phyloP scores from a whole-genome alignment of 53 echinoderm and acorn worm genomes.

The Mesocentrotus franciscanus region DNA sequence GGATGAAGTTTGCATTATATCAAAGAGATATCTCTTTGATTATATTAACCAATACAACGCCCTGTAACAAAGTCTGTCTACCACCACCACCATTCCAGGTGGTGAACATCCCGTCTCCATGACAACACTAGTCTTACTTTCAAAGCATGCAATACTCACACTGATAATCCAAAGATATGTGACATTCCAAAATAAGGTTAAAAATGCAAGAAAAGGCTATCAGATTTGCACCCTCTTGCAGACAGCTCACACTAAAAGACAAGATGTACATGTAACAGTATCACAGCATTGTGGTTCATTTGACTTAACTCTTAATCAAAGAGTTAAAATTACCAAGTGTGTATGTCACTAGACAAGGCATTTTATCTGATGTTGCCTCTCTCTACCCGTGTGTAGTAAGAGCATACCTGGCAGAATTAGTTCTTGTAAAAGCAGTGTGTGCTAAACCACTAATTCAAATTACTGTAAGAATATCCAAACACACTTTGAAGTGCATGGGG shows the following conservation, averaged over 20 bases:
- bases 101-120: not conserved
- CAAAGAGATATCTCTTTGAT: too few relatives aligned
- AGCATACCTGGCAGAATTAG: too few relatives aligned
- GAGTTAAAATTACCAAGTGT: too few relatives aligned
- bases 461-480: too few relatives aligned
- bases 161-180: not conserved
- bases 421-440: too few relatives aligned
- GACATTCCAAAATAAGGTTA: not conserved
- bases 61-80: not conserved
- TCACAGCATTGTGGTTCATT: too few relatives aligned
- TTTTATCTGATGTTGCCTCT: too few relatives aligned
- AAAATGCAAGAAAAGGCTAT: not conserved
- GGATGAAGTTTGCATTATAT: not conserved
- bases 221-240: not conserved
- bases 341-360: too few relatives aligned
- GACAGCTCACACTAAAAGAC: not conserved
- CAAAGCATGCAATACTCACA: not conserved
- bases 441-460: too few relatives aligned
- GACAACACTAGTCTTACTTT: constrained; percentile 7
- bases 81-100: not conserved
- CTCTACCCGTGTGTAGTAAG: too few relatives aligned
- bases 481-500: too few relatives aligned
- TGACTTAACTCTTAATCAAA: too few relatives aligned
- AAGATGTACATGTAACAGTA: not conserved
- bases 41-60: not conserved